Percentiles rank a stretch among this genome's conserved stretches.
phyloP scores from a whole-genome alignment of 1,140 invertebrate species.

The Latrodectus geometricus region DNA sequence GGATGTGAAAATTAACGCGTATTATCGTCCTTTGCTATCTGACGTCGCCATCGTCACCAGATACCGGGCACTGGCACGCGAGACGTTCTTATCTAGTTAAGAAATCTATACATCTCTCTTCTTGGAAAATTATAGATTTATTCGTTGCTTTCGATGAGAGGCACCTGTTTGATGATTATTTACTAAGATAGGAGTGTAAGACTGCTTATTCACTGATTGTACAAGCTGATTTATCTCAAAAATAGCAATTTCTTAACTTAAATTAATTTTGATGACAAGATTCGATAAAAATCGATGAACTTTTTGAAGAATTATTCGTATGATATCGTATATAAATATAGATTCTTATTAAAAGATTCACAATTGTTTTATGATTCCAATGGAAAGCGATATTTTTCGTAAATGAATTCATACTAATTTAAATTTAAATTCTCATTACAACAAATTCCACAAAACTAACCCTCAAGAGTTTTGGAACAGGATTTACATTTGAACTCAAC shows the following conservation, averaged over 20 bases:
- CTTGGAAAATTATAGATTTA: not conserved
- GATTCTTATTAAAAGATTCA: too few relatives aligned
- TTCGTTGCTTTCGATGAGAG: not conserved
- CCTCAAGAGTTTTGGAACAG: too few relatives aligned
- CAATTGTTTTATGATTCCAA: too few relatives aligned
- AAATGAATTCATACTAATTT: too few relatives aligned
- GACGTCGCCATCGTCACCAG: not conserved
- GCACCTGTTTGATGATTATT: not conserved
- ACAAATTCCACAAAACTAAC: too few relatives aligned
- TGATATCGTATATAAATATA: too few relatives aligned
- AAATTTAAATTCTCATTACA: too few relatives aligned
- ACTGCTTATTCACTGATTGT: not conserved
- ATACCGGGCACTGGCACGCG: not conserved
- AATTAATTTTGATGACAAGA: not conserved
- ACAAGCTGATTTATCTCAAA: not conserved
- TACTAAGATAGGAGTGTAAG: not conserved
- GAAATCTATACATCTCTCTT: not conserved
- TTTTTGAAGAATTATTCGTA: too few relatives aligned
- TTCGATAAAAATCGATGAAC: too few relatives aligned
- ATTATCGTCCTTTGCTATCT: not conserved
- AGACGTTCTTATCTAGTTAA: not conserved
- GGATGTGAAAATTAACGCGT: not conserved
- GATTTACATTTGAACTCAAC: too few relatives aligned
- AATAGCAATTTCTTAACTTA: not conserved
- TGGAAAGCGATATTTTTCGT: too few relatives aligned